Base-by-base conservation (phyloP, 2,113 vertebrate genomes). In the Pyxicephalus adspersus region DNA sequence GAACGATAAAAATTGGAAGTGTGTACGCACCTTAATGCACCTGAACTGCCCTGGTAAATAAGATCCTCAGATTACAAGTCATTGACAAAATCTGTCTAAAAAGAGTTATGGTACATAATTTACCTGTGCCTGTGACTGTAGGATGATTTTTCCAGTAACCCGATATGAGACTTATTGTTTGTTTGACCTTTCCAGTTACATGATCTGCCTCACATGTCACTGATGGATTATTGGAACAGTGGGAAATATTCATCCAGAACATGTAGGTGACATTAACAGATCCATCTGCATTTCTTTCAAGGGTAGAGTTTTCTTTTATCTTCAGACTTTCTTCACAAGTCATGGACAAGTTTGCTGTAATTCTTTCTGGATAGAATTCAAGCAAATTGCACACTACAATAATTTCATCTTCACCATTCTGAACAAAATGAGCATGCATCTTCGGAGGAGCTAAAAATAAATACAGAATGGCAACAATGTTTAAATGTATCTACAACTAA, bases 351-450 rank as follows among this genome's bases (percentile, higher is more conserved):
- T 18, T 9, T 28, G 38, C 15, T 1, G 9, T 45, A 3, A 75
- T n/a, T 17, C 11, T 22, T 23, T 60, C 17, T 15, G 72, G 72
- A 45, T 60, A 75, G 20, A 75, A 75, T 34, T 60, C 55, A 18
- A 18, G 5, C 72, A 20, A 20, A 2, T 11, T 60, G 23, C 72
- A 75, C 13, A 31, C 31, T 57, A 75, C 54, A 19, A 16, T 57
- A 55, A 13, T 20, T 34, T 29, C 55, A 34, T 16, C 5, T 25
- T 38, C 20, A 15, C 7, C 19, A 20, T 9, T 16, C 15, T 7
- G 31, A 60, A 20, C 6, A 31, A 34, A 34, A 52, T 45, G 1
- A 1, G 61, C 17, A n/a, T 13, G 5, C 18, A 75, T 18, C 1
- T 60, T 28, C 20, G 72, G 72, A 11, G 58, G 29, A 61, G 20